Evolutionary conservation across 2,113 vertebrate genomes (phyloP).

Genomic region (Lepus europaeus): DNA sequence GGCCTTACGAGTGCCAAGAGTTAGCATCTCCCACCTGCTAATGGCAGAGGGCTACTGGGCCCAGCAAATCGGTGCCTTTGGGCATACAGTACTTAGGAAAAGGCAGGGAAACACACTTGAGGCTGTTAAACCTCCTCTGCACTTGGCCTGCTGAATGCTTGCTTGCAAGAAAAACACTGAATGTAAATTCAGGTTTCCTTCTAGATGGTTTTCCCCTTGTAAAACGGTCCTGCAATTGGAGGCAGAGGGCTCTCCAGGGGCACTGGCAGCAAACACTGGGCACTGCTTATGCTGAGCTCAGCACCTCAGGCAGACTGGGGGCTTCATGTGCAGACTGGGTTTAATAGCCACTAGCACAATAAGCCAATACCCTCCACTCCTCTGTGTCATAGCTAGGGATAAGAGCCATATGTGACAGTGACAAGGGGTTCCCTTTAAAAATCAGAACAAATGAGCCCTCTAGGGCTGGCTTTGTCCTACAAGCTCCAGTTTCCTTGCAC

Average conservation of each 20-base stretch:
- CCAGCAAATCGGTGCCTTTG: neutral
- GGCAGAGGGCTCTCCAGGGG: constrained; percentile 38
- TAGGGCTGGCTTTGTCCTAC: constrained; percentile 6
- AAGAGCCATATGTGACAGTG: constrained; percentile 35
- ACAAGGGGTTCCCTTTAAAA: neutral
- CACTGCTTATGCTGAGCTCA: constrained; percentile 67
- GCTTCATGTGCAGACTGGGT: neutral
- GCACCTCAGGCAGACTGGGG: neutral
- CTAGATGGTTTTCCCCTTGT: neutral
- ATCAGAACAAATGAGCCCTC: too few relatives aligned
- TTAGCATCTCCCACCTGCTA: neutral
- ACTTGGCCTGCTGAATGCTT: neutral
- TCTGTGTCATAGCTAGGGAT: constrained; percentile 49
- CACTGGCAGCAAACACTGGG: neutral
- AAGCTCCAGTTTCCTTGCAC: constrained; percentile 42
- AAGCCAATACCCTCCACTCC: constrained; percentile 24
- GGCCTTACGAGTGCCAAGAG: neutral
- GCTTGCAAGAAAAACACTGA: neutral
- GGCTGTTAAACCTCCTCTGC: neutral
- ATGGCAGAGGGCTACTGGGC: neutral
- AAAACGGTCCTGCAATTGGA: constrained; percentile 13
- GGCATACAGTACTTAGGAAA: neutral
- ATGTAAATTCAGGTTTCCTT: neutral
- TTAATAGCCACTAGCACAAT: neutral
- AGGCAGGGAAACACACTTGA: neutral